phyloP scores from a whole-genome alignment of 2,888 invertebrate genomes.

The Lasioglossum lativentre region DNA sequence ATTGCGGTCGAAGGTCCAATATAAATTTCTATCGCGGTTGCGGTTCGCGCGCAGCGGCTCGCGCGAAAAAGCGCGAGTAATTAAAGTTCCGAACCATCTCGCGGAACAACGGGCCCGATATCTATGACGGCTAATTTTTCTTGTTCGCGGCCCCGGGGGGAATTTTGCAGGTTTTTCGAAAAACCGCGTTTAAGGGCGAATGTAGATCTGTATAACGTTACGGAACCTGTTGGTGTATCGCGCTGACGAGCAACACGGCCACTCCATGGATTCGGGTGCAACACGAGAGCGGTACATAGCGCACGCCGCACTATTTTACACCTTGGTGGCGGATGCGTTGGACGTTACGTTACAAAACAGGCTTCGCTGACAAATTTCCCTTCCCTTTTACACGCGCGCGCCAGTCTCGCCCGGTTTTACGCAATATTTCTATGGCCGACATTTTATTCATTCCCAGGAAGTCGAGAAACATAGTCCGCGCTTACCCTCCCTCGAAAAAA shows the following conservation, averaged over 20 bases:
- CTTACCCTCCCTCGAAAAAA: not conserved
- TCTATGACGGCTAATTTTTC: not conserved
- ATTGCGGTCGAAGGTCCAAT: not conserved
- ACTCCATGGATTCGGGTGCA: conserved; percentile 23
- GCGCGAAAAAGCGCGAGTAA: not conserved
- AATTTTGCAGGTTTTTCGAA: not conserved
- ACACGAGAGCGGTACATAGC: conserved; percentile 5
- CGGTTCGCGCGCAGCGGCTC: conserved; percentile 2
- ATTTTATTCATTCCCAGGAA: conserved; percentile 4
- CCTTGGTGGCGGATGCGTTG: conserved; percentile 53
- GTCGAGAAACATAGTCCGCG: not conserved
- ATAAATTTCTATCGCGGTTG: conserved; percentile 5
- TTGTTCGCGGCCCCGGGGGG: not conserved
- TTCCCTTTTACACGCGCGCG: conserved; percentile 35
- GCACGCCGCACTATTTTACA: conserved; percentile 60
- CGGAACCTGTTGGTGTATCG: conserved; percentile 34
- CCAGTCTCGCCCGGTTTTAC: conserved; percentile 25
- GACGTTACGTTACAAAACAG: conserved; percentile 59
- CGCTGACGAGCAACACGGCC: not conserved
- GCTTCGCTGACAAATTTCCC: conserved; percentile 56
- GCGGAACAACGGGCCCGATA: not conserved
- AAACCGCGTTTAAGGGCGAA: not conserved
- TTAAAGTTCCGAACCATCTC: not conserved
- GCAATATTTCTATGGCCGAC: conserved; percentile 21
- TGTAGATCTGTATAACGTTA: conserved; percentile 18